These are phyloP conservation scores for Helleia helle DNA, from an alignment of 2,888 invertebrate species.

Conservation along the genomic window DNA sequence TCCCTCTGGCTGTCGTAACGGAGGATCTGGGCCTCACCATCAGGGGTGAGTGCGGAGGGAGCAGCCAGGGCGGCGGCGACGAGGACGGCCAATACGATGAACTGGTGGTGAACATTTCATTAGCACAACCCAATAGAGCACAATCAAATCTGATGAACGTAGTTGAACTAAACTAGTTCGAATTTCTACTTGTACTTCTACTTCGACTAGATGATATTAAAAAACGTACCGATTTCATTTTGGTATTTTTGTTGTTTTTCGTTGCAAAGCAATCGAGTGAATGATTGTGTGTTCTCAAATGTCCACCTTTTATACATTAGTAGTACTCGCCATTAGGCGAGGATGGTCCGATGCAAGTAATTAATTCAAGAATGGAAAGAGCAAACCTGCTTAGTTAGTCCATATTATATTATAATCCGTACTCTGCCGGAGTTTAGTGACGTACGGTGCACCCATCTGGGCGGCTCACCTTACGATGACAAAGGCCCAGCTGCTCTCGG, in stretches of 20 bases:
- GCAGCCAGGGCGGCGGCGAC: slow-evolving; percentile 41
- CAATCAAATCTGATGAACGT: background rate
- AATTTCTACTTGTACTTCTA: too few species aligned
- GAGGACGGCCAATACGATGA: slow-evolving; percentile 51
- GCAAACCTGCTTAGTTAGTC: too few species aligned
- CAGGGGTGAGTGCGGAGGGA: slow-evolving; percentile 23
- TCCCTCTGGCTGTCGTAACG: slow-evolving; percentile 32
- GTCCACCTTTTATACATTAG: slow-evolving; percentile 49
- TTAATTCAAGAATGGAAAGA: too few species aligned
- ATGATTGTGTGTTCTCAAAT: slow-evolving; percentile 45
- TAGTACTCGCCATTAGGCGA: too few species aligned
- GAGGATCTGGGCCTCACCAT: slow-evolving; percentile 19
- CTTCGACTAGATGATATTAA: background rate
- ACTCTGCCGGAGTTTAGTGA: too few species aligned
- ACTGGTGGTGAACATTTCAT: slow-evolving; percentile 29
- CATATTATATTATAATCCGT: too few species aligned
- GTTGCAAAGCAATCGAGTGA: slow-evolving; percentile 44
- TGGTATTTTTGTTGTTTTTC: slow-evolving; percentile 34
- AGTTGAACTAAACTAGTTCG: background rate
- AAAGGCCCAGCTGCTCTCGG: too few species aligned
- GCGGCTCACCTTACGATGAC: too few species aligned
- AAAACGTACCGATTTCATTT: slow-evolving; percentile 68
- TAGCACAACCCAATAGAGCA: background rate
- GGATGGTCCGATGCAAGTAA: too few species aligned
- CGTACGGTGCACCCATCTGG: too few species aligned